Conservation (phyloP, 1,140 invertebrate species). For the Eciton burchellii region DNA sequence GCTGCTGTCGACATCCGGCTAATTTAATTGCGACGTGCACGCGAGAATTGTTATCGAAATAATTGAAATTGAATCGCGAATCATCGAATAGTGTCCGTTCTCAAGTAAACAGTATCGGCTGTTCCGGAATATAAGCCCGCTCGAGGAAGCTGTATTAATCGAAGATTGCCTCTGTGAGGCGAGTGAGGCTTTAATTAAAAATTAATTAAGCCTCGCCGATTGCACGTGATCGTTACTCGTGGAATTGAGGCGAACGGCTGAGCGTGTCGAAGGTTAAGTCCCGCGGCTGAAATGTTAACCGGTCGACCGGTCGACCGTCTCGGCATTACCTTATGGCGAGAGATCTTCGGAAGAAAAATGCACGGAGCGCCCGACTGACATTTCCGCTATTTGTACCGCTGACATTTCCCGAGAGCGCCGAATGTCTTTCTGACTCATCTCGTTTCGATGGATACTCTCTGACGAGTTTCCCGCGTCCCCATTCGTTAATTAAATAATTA, state of each 20-base stretch:
- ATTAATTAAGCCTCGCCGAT: slow-evolving; percentile 28
- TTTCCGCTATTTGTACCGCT: slow-evolving; percentile 22
- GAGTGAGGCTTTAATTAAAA: slow-evolving; percentile 23
- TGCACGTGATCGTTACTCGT: slow-evolving; percentile 11
- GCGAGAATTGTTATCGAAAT: slow-evolving; percentile 18
- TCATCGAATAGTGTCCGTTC: slow-evolving; percentile 39
- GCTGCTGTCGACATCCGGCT: slow-evolving; percentile 19
- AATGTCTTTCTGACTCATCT: slow-evolving; percentile 21
- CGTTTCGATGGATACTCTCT: slow-evolving; percentile 8
- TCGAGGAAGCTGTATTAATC: slow-evolving; percentile 13
- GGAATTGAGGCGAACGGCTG: slow-evolving; percentile 1
- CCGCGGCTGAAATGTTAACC: slow-evolving; percentile 24
- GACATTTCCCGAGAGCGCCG: slow-evolving; percentile 40
- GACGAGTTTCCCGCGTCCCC: neutral
- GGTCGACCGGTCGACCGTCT: slow-evolving; percentile 26
- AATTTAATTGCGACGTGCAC: slow-evolving; percentile 15
- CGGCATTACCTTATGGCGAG: neutral
- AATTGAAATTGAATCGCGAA: slow-evolving; percentile 51
- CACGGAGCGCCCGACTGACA: slow-evolving; percentile 14
- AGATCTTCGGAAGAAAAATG: slow-evolving; percentile 38
- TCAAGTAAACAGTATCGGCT: neutral
- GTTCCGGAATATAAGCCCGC: neutral
- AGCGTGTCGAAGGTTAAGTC: slow-evolving; percentile 44
- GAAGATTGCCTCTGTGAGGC: neutral
- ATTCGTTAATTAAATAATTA: no score